phyloP scores from a whole-genome alignment of 1,140 invertebrate genomes.

The Saccostrea cuccullata region DNA sequence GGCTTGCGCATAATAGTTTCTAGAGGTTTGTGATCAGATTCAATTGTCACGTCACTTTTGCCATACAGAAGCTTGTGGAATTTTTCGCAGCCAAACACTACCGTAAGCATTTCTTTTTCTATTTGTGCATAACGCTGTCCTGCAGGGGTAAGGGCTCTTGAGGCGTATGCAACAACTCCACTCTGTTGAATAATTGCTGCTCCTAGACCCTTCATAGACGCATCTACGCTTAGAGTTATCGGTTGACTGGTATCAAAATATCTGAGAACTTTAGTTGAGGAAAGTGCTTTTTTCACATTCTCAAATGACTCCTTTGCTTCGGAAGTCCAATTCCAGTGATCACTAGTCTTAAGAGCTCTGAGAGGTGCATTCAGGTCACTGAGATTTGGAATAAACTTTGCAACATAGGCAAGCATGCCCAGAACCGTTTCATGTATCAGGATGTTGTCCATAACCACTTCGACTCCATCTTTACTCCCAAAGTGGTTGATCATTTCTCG shows the following conservation, averaged over 20 bases:
- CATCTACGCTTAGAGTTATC: conserved; percentile 69
- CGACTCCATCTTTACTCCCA: background rate
- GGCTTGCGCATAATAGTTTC: conserved; percentile 63
- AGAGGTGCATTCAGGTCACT: conserved; percentile 49
- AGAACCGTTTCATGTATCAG: conserved; percentile 40
- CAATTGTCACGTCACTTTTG: conserved; percentile 50
- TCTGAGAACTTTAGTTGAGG: conserved; percentile 43
- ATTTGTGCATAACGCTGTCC: conserved; percentile 76
- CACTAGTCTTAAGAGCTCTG: conserved; percentile 17
- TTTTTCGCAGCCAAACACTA: no score
- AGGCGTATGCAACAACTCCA: conserved; percentile 77
- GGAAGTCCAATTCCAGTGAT: conserved; percentile 34
- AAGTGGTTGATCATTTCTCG: conserved; percentile 50
- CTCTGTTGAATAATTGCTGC: conserved; percentile 76
- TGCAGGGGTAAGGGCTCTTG: conserved; percentile 73
- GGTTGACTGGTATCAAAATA: conserved; percentile 52
- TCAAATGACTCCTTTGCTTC: conserved; percentile 40
- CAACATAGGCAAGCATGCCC: conserved; percentile 71
- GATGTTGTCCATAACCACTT: conserved; percentile 45
- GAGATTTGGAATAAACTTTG: conserved; percentile 74
- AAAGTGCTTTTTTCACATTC: conserved; percentile 44
- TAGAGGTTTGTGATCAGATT: conserved; percentile 76
- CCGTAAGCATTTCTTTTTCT: conserved; percentile 80
- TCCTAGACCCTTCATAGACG: conserved; percentile 75
- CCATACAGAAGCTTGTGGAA: conserved; percentile 77